Evolutionary conservation across 1,140 invertebrate genomes (phyloP), one percentile per base, ranked within the genome.

Genomic region (Drosophila bifasciata): DNA sequence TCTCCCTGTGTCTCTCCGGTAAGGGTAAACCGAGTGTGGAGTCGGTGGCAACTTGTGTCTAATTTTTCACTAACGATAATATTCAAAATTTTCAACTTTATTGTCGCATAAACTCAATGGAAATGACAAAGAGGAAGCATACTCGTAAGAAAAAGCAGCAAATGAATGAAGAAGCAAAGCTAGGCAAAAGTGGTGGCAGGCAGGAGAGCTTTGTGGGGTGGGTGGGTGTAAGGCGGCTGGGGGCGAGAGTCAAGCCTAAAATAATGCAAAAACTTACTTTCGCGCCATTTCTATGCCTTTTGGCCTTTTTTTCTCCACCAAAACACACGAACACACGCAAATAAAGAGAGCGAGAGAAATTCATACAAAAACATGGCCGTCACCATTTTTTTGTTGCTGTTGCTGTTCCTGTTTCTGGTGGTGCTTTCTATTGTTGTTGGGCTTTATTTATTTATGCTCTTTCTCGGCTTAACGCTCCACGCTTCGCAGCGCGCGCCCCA

Each of bases 11-110:
- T 3, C 28, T 32, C 57, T 36, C 70, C 49, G 66, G 48, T 58
- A 60, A 66, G 63, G 11, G 28, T 15, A 25, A 23, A 45, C 13
- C 32, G 32, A 25, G 57, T 25, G 16, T 2, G 7, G 44, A 40
- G 23, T 15, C 39, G 46, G 3, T 9, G 52, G 45, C 79, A 72
- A 81, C 66, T 89, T 79, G 66, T 72, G 74, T 85, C 83, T 88
- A 88, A 88, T 88, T 88, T 86, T 88, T 76, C 79, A 83, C 83
- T 88, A 89, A 89, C 83, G 83, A 88, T 88, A 79, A 88, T 89
- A 88, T 89, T 88, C 79, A 83, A 79, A 88, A 88, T 88, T 88
- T 88, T 88, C 79, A 79, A 88, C 78, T 88, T 88, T 88, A 88
- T 83, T 72, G 83, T 74, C 67, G 67, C 70, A 86, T 86, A 83